Conservation (phyloP, 1,140 invertebrate genomes). For the Eumaeus atala region DNA sequence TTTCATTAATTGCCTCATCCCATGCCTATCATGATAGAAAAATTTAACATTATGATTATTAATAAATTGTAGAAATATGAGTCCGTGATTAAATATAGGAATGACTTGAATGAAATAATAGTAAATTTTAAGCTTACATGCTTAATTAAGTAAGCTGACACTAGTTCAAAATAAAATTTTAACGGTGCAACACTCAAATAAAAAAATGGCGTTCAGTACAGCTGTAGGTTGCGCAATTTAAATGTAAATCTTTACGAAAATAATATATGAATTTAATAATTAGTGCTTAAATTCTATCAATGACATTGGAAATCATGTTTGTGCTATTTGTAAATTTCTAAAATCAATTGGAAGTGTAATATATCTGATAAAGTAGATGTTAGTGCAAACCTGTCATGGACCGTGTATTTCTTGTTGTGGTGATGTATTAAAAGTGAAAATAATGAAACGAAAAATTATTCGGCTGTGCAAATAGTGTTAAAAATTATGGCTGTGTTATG, state of each 20-base stretch:
- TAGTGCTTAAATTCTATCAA: constrained; percentile 46
- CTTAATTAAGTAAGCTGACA: too few species aligned
- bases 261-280: constrained; percentile 47
- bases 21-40: too few species aligned
- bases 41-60: too few species aligned
- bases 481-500: constrained; percentile 64
- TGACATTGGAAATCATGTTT: constrained; percentile 44
- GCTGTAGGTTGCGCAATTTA: constrained; percentile 72
- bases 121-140: neutral
- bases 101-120: too few species aligned
- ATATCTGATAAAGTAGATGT: constrained; percentile 28
- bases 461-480: constrained; percentile 66
- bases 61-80: too few species aligned
- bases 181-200: constrained; percentile 30
- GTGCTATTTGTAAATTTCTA: constrained; percentile 39
- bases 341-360: constrained; percentile 40
- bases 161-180: neutral
- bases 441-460: constrained; percentile 69
- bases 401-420: constrained; percentile 69
- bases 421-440: constrained; percentile 69
- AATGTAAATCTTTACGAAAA: constrained; percentile 66
- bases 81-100: too few species aligned
- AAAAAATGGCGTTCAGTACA: constrained; percentile 72
- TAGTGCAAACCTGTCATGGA: constrained; percentile 60
- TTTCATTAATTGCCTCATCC: too few species aligned